These are phyloP conservation scores for Protophormia terraenovae DNA, from an alignment of 2,888 invertebrate genomes.

Conservation along the genomic window DNA sequence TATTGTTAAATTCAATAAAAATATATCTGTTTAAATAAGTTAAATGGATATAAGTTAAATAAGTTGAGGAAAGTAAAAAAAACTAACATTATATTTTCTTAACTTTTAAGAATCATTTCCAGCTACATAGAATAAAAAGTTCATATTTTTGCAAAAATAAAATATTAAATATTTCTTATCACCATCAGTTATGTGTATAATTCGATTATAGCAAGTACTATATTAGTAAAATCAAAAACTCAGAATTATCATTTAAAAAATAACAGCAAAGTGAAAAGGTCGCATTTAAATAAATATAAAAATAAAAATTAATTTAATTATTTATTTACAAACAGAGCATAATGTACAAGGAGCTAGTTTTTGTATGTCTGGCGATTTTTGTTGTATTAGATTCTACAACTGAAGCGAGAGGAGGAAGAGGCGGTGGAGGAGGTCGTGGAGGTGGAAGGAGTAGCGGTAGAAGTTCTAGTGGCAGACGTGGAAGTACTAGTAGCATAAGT, in stretches of 20 bases:
- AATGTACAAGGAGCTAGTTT: not conserved
- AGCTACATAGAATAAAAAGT: not conserved
- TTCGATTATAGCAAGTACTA: not conserved
- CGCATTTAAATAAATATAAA: not conserved
- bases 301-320: not conserved
- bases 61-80: too few relatives aligned
- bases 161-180: not conserved
- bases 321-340: not conserved
- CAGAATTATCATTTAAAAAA: not conserved
- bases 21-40: too few relatives aligned
- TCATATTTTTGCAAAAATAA: not conserved
- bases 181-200: not conserved
- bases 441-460: not conserved
- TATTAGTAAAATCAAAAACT: not conserved
- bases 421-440: constrained; percentile 7
- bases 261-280: constrained; percentile 10
- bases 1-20: too few relatives aligned
- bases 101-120: not conserved
- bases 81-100: not conserved
- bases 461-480: not conserved
- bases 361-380: not conserved
- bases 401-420: not conserved
- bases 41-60: too few relatives aligned
- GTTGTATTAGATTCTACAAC: not conserved
- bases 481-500: not conserved